Evolutionary conservation across 2,797 vertebrate species (phyloP).

Genomic region (Columba guinea): DNA sequence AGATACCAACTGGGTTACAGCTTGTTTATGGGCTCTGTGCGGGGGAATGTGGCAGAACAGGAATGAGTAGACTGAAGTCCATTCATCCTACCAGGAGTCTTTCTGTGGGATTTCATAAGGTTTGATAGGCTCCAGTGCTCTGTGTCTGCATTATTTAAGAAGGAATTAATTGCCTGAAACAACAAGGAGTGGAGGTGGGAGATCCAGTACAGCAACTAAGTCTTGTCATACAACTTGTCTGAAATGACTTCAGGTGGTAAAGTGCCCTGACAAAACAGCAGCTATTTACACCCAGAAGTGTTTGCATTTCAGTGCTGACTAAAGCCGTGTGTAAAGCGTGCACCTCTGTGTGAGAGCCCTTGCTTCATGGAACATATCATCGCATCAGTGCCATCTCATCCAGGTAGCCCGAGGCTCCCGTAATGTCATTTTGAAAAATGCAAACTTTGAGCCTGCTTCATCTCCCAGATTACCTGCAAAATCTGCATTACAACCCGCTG

Average conservation of each 20-base stretch:
- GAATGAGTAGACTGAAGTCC: neutral
- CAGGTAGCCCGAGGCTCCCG: conserved; percentile 1
- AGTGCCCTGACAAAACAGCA: neutral
- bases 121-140: neutral
- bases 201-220: neutral
- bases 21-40: neutral
- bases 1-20: neutral
- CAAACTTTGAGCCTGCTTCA: neutral
- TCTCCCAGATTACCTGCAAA: conserved; percentile 47
- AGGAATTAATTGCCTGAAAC: neutral
- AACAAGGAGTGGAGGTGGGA: neutral
- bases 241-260: neutral
- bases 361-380: neutral
- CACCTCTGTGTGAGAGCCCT: neutral
- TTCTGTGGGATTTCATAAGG: neutral
- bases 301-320: neutral
- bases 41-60: neutral
- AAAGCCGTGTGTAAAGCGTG: neutral
- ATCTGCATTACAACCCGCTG: neutral
- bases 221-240: neutral
- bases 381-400: neutral
- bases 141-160: neutral
- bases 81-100: neutral
- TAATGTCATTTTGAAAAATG: neutral
- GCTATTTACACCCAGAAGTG: neutral